A percentile compares a stretch with the other conserved stretches of the same genome.
Evolutionary conservation across 2,113 vertebrate genomes (phyloP).

Genomic region (Melozone crissalis): DNA sequence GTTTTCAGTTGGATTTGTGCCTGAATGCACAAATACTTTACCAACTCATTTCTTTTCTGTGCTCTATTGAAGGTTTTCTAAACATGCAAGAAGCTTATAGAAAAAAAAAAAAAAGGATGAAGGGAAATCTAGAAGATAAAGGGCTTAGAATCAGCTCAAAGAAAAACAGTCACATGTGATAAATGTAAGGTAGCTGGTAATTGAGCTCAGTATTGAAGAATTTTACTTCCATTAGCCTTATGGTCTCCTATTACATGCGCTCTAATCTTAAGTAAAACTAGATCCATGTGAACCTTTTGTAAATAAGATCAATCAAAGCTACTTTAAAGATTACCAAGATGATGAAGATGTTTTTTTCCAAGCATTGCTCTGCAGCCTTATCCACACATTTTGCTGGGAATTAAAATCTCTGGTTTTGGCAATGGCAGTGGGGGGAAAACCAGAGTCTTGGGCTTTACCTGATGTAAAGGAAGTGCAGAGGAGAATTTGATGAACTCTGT

Average conservation of each 20-base stretch:
- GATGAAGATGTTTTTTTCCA: constrained; percentile 16
- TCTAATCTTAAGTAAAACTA: constrained; percentile 3
- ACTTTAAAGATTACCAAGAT: background rate
- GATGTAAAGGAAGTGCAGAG: background rate
- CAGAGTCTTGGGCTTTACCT: background rate
- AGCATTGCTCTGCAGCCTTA: background rate
- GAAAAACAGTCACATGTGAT: constrained; percentile 50
- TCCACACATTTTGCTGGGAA: background rate
- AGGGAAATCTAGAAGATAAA: constrained; percentile 26
- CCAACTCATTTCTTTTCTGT: background rate
- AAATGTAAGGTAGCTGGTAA: constrained; percentile 30
- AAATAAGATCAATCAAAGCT: constrained; percentile 51
- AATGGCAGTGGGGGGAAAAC: rapidly evolving
- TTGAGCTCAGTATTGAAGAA: constrained; percentile 38
- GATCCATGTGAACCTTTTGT: constrained; percentile 13
- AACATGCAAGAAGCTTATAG: background rate
- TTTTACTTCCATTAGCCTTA: constrained; percentile 33
- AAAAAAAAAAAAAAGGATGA: background rate
- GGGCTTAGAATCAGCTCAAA: constrained; percentile 15
- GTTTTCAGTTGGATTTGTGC: background rate
- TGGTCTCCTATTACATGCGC: background rate
- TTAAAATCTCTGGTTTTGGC: background rate
- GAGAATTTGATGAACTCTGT: background rate
- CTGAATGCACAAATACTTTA: background rate
- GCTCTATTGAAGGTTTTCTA: background rate